Base-by-base conservation (phyloP, 2,797 vertebrate species). In the Triplophysa yarkandensis region DNA sequence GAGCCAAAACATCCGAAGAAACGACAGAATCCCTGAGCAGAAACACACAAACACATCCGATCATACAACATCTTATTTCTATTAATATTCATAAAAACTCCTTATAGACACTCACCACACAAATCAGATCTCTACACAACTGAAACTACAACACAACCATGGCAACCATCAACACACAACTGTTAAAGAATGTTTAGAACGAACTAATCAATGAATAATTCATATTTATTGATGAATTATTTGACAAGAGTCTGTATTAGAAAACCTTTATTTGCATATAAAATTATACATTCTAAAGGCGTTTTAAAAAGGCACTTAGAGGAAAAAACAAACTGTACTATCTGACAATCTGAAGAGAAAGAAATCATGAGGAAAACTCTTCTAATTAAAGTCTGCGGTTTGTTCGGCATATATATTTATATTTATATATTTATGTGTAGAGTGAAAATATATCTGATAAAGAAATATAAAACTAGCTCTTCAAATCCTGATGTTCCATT, bases 231-330 rank as follows among this genome's bases (percentile, higher is more conserved):
- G 4, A n/a, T 7, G 17, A 46, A 46, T 8, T 19, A 2, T 19
- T 46, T 19, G 6, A 50, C 48, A 50, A 27, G 52, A 5, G 3
- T 16, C 7, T 14, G 19, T 69, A 13, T 43, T 16, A 89, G 86
- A 90, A 83, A 83, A 55, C 73, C 76, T 92, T 92, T 93, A 93
- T 92, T 93, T 91, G 91, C 91, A 91, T 90, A 92, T 91, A 91
- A 84, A 82, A 74, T 81, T 78, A 69, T 80, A 90, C 87, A 89
- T 85, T 48, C 46, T 48, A 48, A n/a, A 48, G 46, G 46, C 21
- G 46, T 21, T 48, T 48, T 16, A 48, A 43, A 79, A 89, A 92
- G 91, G 91, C 91, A 92, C 90, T 92, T 89, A 57, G 48, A 83
- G 88, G 75, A 83, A 84, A 63, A 75, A 79, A 74, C 27, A 11